Evolutionary conservation across 2,888 invertebrate genomes (phyloP).

Genomic region (Entomobrya multifasciata): DNA sequence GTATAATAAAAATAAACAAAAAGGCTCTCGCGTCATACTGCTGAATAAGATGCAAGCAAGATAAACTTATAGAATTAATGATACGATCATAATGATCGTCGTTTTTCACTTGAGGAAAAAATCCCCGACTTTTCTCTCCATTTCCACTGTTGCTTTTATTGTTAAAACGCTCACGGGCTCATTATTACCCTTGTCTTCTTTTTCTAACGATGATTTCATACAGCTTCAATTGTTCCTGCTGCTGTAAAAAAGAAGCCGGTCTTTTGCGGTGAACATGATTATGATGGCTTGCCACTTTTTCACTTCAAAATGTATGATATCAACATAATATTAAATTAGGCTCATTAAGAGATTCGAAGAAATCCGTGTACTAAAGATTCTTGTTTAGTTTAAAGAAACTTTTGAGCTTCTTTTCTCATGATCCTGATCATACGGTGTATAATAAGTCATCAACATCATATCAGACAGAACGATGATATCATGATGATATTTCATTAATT

Average conservation of each 20-base stretch:
- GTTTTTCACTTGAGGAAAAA: slow-evolving; percentile 21
- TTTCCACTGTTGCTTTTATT: background rate
- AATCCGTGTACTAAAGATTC: slow-evolving; percentile 52
- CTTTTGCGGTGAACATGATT: slow-evolving; percentile 14
- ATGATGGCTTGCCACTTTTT: slow-evolving; percentile 34
- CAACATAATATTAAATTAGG: slow-evolving; percentile 46
- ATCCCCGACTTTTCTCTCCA: slow-evolving; percentile 22
- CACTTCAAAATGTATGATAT: slow-evolving; percentile 8
- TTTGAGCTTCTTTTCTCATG: slow-evolving; percentile 1
- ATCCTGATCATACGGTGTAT: background rate
- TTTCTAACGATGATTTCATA: slow-evolving; percentile 32
- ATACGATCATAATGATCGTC: slow-evolving; percentile 58
- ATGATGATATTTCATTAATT: slow-evolving; percentile 7
- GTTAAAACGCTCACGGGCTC: slow-evolving; percentile 58
- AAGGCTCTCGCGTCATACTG: slow-evolving; percentile 37
- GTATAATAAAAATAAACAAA: slow-evolving; percentile 29
- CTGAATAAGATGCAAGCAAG: slow-evolving; percentile 44
- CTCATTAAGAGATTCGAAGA: slow-evolving; percentile 55
- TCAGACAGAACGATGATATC: slow-evolving; percentile 4
- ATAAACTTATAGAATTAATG: slow-evolving; percentile 62
- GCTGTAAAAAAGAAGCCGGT: slow-evolving; percentile 48
- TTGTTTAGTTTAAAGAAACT: background rate
- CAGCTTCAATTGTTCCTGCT: slow-evolving; percentile 12
- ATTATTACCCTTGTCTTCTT: slow-evolving; percentile 49
- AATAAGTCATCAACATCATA: background rate